These are phyloP conservation scores for Dioctria rufipes DNA, from an alignment of 2,888 invertebrate species.

Conservation along the genomic window DNA sequence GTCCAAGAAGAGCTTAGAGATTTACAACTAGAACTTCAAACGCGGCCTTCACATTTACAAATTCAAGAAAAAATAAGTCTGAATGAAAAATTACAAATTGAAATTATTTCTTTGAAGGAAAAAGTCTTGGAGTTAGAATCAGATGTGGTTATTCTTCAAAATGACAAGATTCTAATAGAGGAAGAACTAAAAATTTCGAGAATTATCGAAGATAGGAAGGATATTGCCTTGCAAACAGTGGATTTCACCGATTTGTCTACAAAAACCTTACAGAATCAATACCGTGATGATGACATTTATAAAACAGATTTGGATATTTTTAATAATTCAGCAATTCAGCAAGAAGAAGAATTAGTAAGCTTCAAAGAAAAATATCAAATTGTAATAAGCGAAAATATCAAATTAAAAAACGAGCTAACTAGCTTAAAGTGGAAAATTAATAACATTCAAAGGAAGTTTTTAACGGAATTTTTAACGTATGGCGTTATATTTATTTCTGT, in stretches of 20 bases:
- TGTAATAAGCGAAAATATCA: slow-evolving; percentile 66
- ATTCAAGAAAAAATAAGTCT: slow-evolving; percentile 59
- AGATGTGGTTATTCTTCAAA: slow-evolving; percentile 65
- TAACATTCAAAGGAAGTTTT: slow-evolving; percentile 61
- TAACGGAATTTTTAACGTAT: slow-evolving; percentile 64
- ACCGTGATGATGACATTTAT: slow-evolving; percentile 49
- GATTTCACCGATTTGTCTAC: not conserved
- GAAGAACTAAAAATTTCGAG: slow-evolving; percentile 59
- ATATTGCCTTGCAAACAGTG: slow-evolving; percentile 19
- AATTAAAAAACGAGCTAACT: slow-evolving; percentile 67
- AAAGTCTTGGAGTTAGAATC: slow-evolving; percentile 66
- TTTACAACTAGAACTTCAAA: slow-evolving; percentile 58
- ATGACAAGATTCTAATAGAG: slow-evolving; percentile 62
- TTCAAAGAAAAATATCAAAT: slow-evolving; percentile 69
- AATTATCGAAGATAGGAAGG: not conserved
- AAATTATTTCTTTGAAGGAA: slow-evolving; percentile 61
- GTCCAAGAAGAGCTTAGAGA: slow-evolving; percentile 56
- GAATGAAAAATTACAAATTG: slow-evolving; percentile 58
- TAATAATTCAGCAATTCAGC: slow-evolving; percentile 65
- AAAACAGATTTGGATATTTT: slow-evolving; percentile 64
- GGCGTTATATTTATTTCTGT: slow-evolving; percentile 66
- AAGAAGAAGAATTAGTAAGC: slow-evolving; percentile 69
- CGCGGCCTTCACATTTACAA: slow-evolving; percentile 57
- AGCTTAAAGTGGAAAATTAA: slow-evolving; percentile 63
- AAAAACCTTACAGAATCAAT: slow-evolving; percentile 1